Percentiles rank a stretch among this genome's conserved stretches.
phyloP scores from a whole-genome alignment of 2,888 invertebrate genomes.

The Ceriagrion tenellum region DNA sequence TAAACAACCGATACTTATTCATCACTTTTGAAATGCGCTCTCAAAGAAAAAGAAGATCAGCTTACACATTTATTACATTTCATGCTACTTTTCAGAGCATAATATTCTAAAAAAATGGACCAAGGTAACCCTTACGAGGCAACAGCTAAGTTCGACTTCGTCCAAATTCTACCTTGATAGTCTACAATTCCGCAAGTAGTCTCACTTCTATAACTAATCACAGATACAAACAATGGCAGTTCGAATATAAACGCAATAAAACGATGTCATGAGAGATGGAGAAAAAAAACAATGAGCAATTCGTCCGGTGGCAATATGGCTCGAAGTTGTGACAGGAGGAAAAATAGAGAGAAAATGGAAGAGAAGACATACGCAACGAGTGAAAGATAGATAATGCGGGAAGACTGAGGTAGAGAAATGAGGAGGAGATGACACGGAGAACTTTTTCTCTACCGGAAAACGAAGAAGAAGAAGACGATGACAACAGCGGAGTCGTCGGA shows the following conservation, averaged over 20 bases:
- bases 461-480: neutral
- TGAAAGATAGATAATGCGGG: neutral
- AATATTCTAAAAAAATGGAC: too few relatives aligned
- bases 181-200: neutral
- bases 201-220: neutral
- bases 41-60: too few relatives aligned
- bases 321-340: too few relatives aligned
- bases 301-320: neutral
- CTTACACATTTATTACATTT: too few relatives aligned
- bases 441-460: neutral
- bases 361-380: neutral
- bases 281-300: neutral
- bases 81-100: too few relatives aligned
- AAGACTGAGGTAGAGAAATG: neutral
- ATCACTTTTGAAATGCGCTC: too few relatives aligned
- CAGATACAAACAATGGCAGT: neutral
- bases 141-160: neutral
- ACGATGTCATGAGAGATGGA: neutral
- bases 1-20: too few relatives aligned
- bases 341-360: neutral
- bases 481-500: slow-evolving; percentile 9
- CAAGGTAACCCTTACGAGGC: too few relatives aligned
- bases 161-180: neutral
- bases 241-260: neutral
- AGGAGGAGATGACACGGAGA: slow-evolving; percentile 13